Percentiles rank a stretch among this genome's conserved stretches.
phyloP scores from a whole-genome alignment of 2,797 vertebrate species.

The Emydoidea blandingii region DNA sequence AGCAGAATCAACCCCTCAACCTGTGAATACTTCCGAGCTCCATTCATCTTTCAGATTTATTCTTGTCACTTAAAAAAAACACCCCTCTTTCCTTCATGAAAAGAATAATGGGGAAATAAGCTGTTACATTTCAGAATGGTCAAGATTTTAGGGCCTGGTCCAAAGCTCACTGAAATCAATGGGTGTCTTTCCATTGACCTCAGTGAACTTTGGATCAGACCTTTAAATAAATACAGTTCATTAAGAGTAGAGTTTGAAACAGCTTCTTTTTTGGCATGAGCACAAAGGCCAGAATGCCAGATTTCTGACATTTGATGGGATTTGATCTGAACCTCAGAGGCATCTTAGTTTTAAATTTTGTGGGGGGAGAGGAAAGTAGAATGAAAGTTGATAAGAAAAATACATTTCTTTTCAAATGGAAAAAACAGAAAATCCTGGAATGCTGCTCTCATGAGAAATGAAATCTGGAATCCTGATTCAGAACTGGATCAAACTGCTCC shows the following conservation, averaged over 20 bases:
- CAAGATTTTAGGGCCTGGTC: not conserved
- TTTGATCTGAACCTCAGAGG: not conserved
- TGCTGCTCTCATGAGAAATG: not conserved
- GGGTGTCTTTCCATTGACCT: not conserved
- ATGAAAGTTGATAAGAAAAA: not conserved
- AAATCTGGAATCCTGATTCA: slow-evolving; percentile 7
- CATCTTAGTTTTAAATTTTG: not conserved
- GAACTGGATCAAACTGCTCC: not conserved
- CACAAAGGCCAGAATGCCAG: not conserved
- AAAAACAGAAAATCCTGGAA: slow-evolving; percentile 2
- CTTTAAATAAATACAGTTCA: not conserved
- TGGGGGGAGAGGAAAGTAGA: not conserved
- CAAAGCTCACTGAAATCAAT: not conserved
- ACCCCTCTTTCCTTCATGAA: not conserved
- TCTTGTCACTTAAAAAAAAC: slow-evolving; percentile 24
- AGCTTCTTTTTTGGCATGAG: not conserved
- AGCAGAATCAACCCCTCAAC: slow-evolving; percentile 25
- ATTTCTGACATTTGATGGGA: not conserved
- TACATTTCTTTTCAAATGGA: not conserved
- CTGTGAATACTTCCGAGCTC: not conserved
- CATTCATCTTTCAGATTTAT: slow-evolving; percentile 41
- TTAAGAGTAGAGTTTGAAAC: not conserved
- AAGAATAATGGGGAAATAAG: not conserved
- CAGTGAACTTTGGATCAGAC: not conserved
- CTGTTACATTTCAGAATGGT: not conserved